Base-by-base conservation (phyloP, 2,113 vertebrate species). In the Leptobrachium leishanense region DNA sequence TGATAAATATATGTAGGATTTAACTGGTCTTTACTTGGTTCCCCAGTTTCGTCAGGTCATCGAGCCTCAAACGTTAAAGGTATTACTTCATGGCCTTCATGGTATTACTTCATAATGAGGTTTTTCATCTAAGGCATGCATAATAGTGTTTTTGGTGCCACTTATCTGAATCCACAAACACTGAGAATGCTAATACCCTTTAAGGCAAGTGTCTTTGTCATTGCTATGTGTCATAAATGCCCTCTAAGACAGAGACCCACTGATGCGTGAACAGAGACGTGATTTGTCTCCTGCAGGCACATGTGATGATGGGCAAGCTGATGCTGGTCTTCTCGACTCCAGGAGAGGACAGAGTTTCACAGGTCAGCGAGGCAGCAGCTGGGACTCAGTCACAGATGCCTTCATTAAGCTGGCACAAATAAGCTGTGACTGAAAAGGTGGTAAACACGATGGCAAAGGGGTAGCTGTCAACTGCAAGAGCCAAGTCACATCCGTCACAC, bases 311-410 rank as follows among this genome's bases (percentile, higher is more conserved):
- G 54, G 55, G 12, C 43, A 6, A 50, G 46, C 68, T 7, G 9
- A 7, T 46, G 76, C 68, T 71, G 55, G 54, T 62, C 41, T 77
- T 70, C 53, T 62, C 20, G 43, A 69, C 75, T 77, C 67, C 55
- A 46, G 59, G 41, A 62, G 40, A 15, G 76, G 43, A 78, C 43
- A 43, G 41, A 42, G 50, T 55, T n/a, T 71, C 43, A 40, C 76
- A 77, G 68, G 76, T 72, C 76, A 46, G 68, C 64, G 59, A 54
- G 57, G 68, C 57, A 50, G 76, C 76, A 78, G 76, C 55, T 78
- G 68, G 68, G 46, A 43, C 50, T 53, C 68, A 40, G 20, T 78
- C 76, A 71, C 8, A 41, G 68, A 31, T 44, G 40, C 42, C 68
- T 46, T 39, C 57, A 42, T 43, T 64, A 63, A 71, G 39, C 76